Evolutionary conservation across 2,888 invertebrate species (phyloP).

Genomic region (Zhengitettix transpicula): DNA sequence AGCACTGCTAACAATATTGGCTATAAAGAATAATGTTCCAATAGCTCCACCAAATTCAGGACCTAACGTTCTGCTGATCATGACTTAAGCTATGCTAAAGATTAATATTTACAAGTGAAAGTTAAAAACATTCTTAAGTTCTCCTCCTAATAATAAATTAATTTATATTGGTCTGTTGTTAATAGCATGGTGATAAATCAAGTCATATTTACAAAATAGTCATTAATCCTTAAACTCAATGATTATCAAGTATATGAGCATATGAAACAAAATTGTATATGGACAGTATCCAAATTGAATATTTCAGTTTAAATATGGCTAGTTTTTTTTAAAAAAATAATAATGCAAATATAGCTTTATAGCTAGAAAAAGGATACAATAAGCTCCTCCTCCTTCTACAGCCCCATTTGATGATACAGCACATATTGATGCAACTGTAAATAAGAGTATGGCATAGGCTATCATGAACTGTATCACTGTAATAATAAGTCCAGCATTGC

Average conservation of each 20-base stretch:
- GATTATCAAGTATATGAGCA: no score
- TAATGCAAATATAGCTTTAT: no score
- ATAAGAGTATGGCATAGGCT: constrained; percentile 86
- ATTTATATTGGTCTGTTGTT: no score
- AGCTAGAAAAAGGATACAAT: constrained; percentile 68
- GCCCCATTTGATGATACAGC: constrained; percentile 99
- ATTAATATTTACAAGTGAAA: constrained; percentile 9
- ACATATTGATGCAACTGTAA: constrained; percentile 93
- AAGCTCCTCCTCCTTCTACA: constrained; percentile 97
- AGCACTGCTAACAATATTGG: constrained; percentile 93
- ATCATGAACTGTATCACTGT: constrained; percentile 76
- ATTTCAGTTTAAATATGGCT: no score
- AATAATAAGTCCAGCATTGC: constrained; percentile 83
- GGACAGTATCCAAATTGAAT: no score
- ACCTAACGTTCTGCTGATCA: constrained; percentile 96
- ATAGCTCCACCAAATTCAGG: constrained; percentile 99
- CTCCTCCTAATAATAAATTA: not conserved
- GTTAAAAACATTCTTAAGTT: not conserved
- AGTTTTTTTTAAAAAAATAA: no score
- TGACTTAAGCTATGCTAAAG: constrained; percentile 44
- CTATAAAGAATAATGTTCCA: constrained; percentile 93
- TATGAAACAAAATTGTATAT: no score
- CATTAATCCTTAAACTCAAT: no score
- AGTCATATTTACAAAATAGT: no score
- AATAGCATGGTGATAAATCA: no score